Evolutionary conservation across 2,113 vertebrate species (phyloP), one percentile per base, ranked within the genome.

Genomic region (Silurus meridionalis): DNA sequence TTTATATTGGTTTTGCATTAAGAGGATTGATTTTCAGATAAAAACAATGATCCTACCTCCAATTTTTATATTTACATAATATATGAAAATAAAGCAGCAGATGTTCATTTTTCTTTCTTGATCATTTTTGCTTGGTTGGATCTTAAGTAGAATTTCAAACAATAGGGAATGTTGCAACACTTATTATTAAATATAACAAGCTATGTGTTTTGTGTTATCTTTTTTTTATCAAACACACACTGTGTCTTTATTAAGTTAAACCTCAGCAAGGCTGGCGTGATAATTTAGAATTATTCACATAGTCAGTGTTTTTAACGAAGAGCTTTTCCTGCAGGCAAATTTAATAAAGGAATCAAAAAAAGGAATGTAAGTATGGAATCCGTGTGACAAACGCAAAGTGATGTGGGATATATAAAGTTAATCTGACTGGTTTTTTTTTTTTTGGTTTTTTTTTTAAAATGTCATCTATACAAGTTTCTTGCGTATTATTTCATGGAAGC

Each of bases 281-380:
- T 48, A 80, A 61, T 61, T 80, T 61, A 21, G 57, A 80, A 80
- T 80, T 80, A 80, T 80, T 80, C 78, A 61, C 78, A 80, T 37
- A 61, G 78, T 61, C 78, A 61, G 78, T 46, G 19, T 61, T 80
- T 19, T 6, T 57, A 60, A 57, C 4, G 9, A 60, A 78, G 58
- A 58, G 77, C 77, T 80, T 57, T 80, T 48, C 78, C 78, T 13
- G 57, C 28, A 61, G 78, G 57, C 78, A 61, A 61, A 80, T 61
- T 80, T 61, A 80, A 80, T 80, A 80, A 80, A 61, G 78, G n/a
- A 60, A 58, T 79, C 46, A 80, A 61, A 80, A 37, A 37, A 61
- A 80, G 21, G 28, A 80, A 48, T 48, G 28, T 80, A 61, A 80
- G 78, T 21, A 61, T 80, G 28, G 78, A 80, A 61, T 80, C 48